Evolutionary conservation across 2,797 vertebrate species (phyloP), one percentile per base, ranked within the genome.

Genomic region (Serranus cabrilla): DNA sequence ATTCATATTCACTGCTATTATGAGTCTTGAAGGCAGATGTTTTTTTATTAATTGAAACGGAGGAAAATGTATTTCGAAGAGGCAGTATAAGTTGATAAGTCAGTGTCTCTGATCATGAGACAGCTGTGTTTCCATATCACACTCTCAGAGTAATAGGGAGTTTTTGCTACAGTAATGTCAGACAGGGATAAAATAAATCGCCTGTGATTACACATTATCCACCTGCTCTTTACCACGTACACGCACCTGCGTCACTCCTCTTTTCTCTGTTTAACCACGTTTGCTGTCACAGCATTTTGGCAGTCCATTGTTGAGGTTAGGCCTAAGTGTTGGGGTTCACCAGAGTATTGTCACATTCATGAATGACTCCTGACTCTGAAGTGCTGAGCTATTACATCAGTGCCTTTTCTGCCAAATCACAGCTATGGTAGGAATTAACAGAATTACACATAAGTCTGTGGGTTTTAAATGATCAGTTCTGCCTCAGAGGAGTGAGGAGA

Each of bases 241-340:
- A 61, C 64, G 52, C 77, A 83, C 80, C 85, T 91, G 89, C 87
- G 90, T 93, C 89, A 92, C 77, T 76, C 60, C 18, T 73, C 79
- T 59, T 72, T 84, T 87, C 80, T 81, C 52, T 74, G 76, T 80
- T 60, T 43, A 66, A 86, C 88, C 82, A 47, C 12, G 67, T 85
- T 86, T 92, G 90, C 91, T 87, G 87, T 81, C 80, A 11, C 87
- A 88, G 91, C 90, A 47, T 78, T 89, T 87, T 58, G 31, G 25
- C 16, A 52, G 60, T 56, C 78, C 54, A 71, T 89, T 78, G 81
- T 84, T 77, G 65, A 67, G 71, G 70, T 84, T 61, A 62, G 64
- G 46, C 43, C 43, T 75, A 83, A 90, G 85, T 87, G 83, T 86
- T 75, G 51, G 72, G 85, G 81, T 85, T 90, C 54, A 85, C 87